Evolutionary conservation across 1,140 invertebrate species (phyloP).

Genomic region (Danaus melanippus): DNA sequence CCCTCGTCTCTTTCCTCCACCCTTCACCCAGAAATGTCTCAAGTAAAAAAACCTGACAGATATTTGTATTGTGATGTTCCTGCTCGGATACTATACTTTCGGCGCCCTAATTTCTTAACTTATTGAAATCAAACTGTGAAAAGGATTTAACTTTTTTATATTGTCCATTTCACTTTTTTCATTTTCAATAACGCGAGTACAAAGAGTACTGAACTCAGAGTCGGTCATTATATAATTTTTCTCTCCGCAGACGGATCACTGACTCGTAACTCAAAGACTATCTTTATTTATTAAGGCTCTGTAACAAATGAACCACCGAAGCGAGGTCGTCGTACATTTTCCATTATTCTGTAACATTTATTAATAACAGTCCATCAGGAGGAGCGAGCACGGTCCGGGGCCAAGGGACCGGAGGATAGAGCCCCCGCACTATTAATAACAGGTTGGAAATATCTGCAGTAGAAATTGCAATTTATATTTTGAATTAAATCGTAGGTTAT

Average conservation of each 20-base stretch:
- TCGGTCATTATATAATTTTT: slow-evolving; percentile 8
- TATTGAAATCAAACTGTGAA: no score
- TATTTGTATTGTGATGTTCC: slow-evolving; percentile 10
- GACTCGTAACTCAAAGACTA: slow-evolving; percentile 35
- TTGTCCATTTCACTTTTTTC: no score
- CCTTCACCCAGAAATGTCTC: slow-evolving; percentile 15
- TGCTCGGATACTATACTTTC: not conserved
- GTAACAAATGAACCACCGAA: slow-evolving; percentile 29
- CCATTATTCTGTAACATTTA: slow-evolving; percentile 27
- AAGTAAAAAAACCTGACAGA: slow-evolving; percentile 36
- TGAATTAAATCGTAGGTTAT: no score
- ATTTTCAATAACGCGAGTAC: not conserved
- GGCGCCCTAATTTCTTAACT: not conserved
- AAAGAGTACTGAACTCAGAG: slow-evolving; percentile 6
- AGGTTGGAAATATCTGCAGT: no score
- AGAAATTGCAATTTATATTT: no score
- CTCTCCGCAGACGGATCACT: slow-evolving; percentile 18
- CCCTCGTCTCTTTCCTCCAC: slow-evolving; percentile 4
- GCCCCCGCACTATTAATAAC: no score
- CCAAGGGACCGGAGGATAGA: no score
- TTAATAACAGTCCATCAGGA: slow-evolving; percentile 19
- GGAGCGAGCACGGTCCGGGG: not conserved
- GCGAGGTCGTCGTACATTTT: slow-evolving; percentile 23
- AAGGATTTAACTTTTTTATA: no score
- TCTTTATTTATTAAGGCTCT: slow-evolving; percentile 32